These are phyloP conservation scores for Loriculus beryllinus DNA, from an alignment of 2,797 vertebrate species.

Conservation along the genomic window DNA sequence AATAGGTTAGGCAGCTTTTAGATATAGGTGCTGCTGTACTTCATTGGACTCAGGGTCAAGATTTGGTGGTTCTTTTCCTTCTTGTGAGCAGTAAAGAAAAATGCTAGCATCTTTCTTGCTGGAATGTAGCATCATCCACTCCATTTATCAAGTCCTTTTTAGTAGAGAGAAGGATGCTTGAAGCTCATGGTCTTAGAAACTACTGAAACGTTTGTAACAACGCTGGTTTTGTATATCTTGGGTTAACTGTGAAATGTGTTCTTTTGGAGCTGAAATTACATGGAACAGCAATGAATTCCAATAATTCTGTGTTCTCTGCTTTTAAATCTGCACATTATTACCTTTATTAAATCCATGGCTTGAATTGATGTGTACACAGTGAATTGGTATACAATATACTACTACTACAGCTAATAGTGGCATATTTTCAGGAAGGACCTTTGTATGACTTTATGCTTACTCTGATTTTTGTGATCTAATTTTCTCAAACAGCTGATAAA, in stretches of 20 bases:
- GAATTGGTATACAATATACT: background rate
- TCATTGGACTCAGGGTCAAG: background rate
- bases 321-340: background rate
- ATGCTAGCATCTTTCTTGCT: background rate
- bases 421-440: background rate
- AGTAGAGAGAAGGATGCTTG: background rate
- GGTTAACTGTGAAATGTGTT: background rate
- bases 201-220: background rate
- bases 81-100: background rate
- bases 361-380: background rate
- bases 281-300: background rate
- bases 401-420: background rate
- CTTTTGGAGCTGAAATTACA: background rate
- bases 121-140: background rate
- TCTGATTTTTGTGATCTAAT: background rate
- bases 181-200: background rate
- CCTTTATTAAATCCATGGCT: background rate
- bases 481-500: background rate
- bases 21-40: background rate
- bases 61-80: background rate
- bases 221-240: background rate
- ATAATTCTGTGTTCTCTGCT: background rate
- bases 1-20: background rate
- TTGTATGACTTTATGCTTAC: background rate
- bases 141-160: background rate